Evolutionary conservation across 2,797 vertebrate genomes (phyloP), one percentile per base, ranked within the genome.

Genomic region (Catostomus latipinnis): DNA sequence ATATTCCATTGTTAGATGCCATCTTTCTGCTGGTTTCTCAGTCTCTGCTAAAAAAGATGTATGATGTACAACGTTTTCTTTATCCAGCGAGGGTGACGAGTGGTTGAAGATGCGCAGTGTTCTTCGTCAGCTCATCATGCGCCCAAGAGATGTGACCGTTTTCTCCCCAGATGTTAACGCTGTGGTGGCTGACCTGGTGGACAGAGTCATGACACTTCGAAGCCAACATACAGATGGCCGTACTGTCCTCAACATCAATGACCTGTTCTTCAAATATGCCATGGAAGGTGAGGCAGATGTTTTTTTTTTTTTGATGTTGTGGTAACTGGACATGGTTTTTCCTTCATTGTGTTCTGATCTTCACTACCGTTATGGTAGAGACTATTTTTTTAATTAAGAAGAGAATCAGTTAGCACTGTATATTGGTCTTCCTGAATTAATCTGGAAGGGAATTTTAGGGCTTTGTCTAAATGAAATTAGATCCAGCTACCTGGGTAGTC

Each of bases 41-140:
- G 14, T 52, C 12, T 68, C n/a, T 66, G 61, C 10, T 73, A 22
- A 48, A 5, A 45, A 45, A 50, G 50, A 63, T 66, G 62, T 52
- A 34, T 4, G 5, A 8, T 3, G 22, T 11, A 6, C 22, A 12
- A 6, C 0, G n/a, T 7, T 52, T 63, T 70, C 12, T 34, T 34
- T 56, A 66, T 89, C 80, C 88, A 98, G 97, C 14, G 97, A 98
- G 80, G 96, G 95, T 2, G 94, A 97, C 4, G 93, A 97, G 0
- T 98, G 97, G 97, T 89, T 98, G 81, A 95, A 95, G 88, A 98
- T 98, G 96, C 93, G 97, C 48, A 96, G 95, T 0, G 93, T 97
- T 56, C 92, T 98, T 80, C 93, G 95, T 11, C 97, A 97, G 92
- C 96, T 96, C 85, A 93, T 98, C 90, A 93, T 98, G 94, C 95